Evolutionary conservation across 2,888 invertebrate species (phyloP), one percentile per base, ranked within the genome.

Genomic region (Elysia crispata): DNA sequence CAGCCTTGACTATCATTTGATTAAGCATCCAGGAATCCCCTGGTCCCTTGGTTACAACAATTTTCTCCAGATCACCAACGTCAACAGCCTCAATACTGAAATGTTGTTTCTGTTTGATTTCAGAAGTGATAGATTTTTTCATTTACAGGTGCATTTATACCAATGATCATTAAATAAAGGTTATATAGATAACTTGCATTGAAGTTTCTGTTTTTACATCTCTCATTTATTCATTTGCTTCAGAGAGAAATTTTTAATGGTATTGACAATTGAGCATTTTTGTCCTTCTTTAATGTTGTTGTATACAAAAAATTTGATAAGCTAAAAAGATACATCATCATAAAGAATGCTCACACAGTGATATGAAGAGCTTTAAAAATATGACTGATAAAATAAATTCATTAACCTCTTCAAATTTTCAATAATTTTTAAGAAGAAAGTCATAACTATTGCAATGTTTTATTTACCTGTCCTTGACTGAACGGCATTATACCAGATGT

Each of bases 21-120:
- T 87, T 86, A 64, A 90, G 83, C 72, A 86, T 81, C 89, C 89
- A 89, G 57, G 87, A 86, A 60, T 86, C 84, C 41, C 89, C 88
- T 41, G 87, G 86, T 54, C 87, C 88, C 81, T 89, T 89, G 54
- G 86, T 86, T 54, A 89, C 81, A 50, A 86, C 85, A 25, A 89
- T 72, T 76, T 87, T 87, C 77, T 87, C 85, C 31, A 89, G 80
- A n/a, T 86, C 83, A 41, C 88, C 88, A 49, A 89, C 85, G 77
- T 88, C 87, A 73, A 89, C 89, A 69, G 88, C 87, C 50, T 88
- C 87, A 6, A 88, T 77, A 31, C 81, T 81, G 82, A 88, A 89
- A 31, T 81, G 79, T 57, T 88, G 87, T 62, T 85, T 82, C 89
- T 89, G 83, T 20, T 25, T 30, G 28, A 64, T 50, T 20, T 11